Evolutionary conservation across 2,888 invertebrate species (phyloP), one percentile per base, ranked within the genome.

Genomic region (Drosophila bunnanda): DNA sequence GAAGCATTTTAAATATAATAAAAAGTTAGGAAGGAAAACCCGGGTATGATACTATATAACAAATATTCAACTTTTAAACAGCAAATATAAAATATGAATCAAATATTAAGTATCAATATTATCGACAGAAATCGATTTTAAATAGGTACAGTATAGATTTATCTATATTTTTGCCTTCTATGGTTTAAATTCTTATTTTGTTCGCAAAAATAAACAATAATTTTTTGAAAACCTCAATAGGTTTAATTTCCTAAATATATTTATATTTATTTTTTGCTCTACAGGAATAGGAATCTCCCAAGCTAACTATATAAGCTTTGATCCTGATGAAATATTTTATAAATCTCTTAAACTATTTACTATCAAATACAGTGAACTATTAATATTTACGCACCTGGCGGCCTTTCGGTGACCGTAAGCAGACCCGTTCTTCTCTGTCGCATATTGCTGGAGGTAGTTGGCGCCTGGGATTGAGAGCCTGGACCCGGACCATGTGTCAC

Each of bases 391-490:
- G 92, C 93, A 97, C 97, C 97, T 92, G 97, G 97, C 20, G 96
- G 96, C 75, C 97, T 93, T 91, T 97, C 97, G 86, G 96, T 97
- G 30, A 97, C 98, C 0, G 97, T 97, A 34, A 96, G 94, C 13
- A 98, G 93, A 77, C 98, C 97, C 7, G 96, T 96, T 65, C 97
- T 94, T 78, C 97, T 94, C 46, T 96, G 95, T 78, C 97, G 94
- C 77, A 95, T 94, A 69, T 91, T 91, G 41, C 85, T 75, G 12
- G 80, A 67, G 91, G 76, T 30, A n/a, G 79, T 54, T 56, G 75
- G 78, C 2, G 73, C 43, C 46, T 86, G 83, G 44, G 55, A 46
- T 1, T 77, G 62, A 4, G 75, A 65, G 13, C 67, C 82, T 13
- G 75, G 71, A 1, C 74, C 76, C 0, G 82, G 75, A 32, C 57